These are phyloP conservation scores for zebrafish (Danio rerio) DNA, from an alignment of 2,113 vertebrate genomes.

Conservation along the genomic window DNA sequence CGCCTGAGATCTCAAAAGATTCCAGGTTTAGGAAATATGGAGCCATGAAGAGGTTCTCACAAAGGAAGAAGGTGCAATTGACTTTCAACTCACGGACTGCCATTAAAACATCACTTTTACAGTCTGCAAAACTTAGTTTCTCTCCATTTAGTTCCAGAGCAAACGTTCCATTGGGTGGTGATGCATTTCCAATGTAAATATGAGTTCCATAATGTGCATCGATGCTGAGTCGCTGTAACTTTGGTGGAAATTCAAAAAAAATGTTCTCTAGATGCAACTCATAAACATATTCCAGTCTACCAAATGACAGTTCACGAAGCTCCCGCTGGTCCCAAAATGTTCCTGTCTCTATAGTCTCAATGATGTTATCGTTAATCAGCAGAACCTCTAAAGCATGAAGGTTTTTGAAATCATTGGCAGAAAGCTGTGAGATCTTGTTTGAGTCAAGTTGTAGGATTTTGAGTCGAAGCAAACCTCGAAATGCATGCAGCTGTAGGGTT, in stretches of 20 bases:
- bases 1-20: conserved; percentile 39
- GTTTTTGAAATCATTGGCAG: conserved; percentile 37
- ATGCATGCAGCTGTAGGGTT: conserved; percentile 40
- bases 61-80: neutral
- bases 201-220: conserved; percentile 45
- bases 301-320: conserved; percentile 51
- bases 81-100: conserved; percentile 48
- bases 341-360: conserved; percentile 36
- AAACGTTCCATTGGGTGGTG: conserved; percentile 25
- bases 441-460: conserved; percentile 42
- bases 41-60: neutral
- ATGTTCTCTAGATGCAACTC: conserved; percentile 31
- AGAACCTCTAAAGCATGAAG: conserved; percentile 53
- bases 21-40: conserved; percentile 52
- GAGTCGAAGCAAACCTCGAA: conserved; percentile 43
- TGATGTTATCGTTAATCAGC: conserved; percentile 47
- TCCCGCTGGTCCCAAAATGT: conserved; percentile 46
- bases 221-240: conserved; percentile 52
- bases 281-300: conserved; percentile 52
- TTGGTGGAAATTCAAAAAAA: conserved; percentile 46
- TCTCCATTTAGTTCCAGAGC: conserved; percentile 39
- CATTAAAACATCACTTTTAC: conserved; percentile 15
- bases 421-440: conserved; percentile 42
- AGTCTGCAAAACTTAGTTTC: neutral
- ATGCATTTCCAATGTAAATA: neutral